Evolutionary conservation across 1,140 invertebrate species (phyloP), one percentile per base, ranked within the genome.

Genomic region (Hycleus cichorii): DNA sequence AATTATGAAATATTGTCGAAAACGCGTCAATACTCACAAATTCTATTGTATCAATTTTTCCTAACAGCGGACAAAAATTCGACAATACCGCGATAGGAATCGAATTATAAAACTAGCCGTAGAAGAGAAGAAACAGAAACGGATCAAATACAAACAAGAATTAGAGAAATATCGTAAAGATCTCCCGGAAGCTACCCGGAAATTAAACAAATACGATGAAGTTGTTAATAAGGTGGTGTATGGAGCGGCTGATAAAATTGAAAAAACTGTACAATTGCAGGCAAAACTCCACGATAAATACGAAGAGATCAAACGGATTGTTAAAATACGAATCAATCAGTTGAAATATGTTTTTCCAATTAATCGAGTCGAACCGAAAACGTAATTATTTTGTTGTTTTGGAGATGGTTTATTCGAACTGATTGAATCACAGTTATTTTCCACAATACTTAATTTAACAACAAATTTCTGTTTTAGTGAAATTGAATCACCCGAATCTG

Each of bases 311-410:
- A 87, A 86, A 62, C 81, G 80, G 63, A 66, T 86, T 40, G 77
- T 84, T 39, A 76, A 80, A 67, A 76, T 76, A 42, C 79, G 83
- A 62, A 80, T 88, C 45, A 75, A 84, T 55, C 85, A 89, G 69
- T 77, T 91, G 9, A 77, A 85, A 63, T 88, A 86, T 72, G 88
- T 92, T 66, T 91, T 92, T 75, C 87, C 87, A 8, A 83, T 91
- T 59, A 74, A 76, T 40, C 75, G 79, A 68, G 77, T 85, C 49
- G 74, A 81, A 63, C 78, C 77, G 49, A 73, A 69, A 67, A 76
- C 76, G 80, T 81, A 75, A 70, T 32, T 4, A 32, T 4, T 26
- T 43, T 12, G 8, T 10, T 5, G 51, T 42, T 46, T 26, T 8
- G n/a, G n/a, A 9, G 11, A 18, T 18, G 18, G 18, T 18, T 18